phyloP scores from a whole-genome alignment of 2,888 invertebrate genomes.

The Lasioglossum oenotherae region DNA sequence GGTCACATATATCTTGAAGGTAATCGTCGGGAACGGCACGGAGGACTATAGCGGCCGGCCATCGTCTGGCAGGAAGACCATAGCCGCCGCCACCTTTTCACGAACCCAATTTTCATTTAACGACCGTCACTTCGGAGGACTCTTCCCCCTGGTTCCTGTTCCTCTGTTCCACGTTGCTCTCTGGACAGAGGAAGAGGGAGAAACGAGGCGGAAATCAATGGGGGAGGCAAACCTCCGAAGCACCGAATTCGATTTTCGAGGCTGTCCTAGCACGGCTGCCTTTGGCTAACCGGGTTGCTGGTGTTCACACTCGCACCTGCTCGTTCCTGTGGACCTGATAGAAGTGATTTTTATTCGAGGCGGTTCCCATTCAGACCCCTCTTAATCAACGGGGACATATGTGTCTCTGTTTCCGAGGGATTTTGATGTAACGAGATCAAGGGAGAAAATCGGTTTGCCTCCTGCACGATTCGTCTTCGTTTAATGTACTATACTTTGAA shows the following conservation, averaged over 20 bases:
- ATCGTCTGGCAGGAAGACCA: conserved; percentile 37
- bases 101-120: conserved; percentile 50
- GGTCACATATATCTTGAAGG: background rate
- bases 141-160: background rate
- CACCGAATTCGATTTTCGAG: conserved; percentile 67
- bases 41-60: background rate
- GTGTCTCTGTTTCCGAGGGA: background rate
- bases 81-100: background rate
- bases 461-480: background rate
- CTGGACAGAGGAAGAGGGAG: background rate
- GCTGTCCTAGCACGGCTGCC: conserved; percentile 48
- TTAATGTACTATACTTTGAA: background rate
- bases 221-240: conserved; percentile 58
- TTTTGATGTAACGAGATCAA: background rate
- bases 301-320: background rate
- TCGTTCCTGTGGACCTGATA: background rate
- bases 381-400: background rate
- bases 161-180: background rate
- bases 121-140: conserved; percentile 32
- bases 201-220: conserved; percentile 66
- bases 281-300: conserved; percentile 43
- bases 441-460: background rate
- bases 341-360: background rate
- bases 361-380: too few relatives aligned
- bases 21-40: background rate